Evolutionary conservation across 2,888 invertebrate genomes (phyloP).

Genomic region (Gastracanthus pulcherrimus): DNA sequence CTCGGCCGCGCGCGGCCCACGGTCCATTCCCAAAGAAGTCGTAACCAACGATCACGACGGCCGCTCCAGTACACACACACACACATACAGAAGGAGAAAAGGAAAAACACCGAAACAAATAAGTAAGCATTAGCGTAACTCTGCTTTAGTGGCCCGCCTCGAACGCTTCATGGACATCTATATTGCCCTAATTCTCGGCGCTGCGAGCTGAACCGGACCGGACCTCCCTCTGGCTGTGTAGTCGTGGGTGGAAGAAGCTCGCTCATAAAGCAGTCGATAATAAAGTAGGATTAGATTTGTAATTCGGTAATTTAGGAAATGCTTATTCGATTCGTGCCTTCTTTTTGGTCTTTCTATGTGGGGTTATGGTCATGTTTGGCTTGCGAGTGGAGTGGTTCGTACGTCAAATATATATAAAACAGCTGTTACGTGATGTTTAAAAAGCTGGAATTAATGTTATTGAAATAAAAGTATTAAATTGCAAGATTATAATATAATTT

Average conservation of each 20-base stretch:
- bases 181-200: constrained; percentile 56
- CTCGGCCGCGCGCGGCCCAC: constrained; percentile 57
- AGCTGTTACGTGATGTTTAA: no score
- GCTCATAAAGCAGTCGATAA: constrained; percentile 41
- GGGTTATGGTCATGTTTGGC: no score
- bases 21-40: constrained; percentile 67
- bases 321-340: constrained; percentile 15
- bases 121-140: constrained; percentile 75
- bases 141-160: constrained; percentile 68
- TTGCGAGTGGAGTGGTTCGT: no score
- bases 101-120: constrained; percentile 65
- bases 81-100: background rate
- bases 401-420: no score
- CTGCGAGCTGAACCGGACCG: background rate
- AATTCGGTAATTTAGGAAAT: constrained; percentile 45
- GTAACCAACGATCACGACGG: constrained; percentile 70
- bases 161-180: constrained; percentile 54
- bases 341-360: background rate
- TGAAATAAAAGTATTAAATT: no score
- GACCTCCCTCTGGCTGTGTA: background rate
- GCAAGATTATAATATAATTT: no score
- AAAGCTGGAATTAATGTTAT: no score
- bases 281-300: constrained; percentile 51
- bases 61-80: background rate
- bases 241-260: no score